phyloP scores from a whole-genome alignment of 1,140 invertebrate genomes.

The Drosophila sproati region DNA sequence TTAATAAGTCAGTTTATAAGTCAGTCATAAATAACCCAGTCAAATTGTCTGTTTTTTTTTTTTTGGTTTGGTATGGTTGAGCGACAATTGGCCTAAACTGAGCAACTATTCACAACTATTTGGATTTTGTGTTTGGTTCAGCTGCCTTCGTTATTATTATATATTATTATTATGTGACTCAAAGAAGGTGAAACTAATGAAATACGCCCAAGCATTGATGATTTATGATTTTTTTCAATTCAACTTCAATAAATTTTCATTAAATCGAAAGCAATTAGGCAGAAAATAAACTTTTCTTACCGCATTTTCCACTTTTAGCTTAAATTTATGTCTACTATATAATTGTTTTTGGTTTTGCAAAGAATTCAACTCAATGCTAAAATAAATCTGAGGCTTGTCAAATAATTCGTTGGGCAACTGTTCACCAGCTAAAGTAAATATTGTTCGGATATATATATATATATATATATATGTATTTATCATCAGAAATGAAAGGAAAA shows the following conservation, averaged over 20 bases:
- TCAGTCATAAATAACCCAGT: no score
- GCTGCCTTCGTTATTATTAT: neutral
- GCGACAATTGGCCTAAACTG: neutral
- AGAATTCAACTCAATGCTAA: no score
- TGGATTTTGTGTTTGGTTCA: neutral
- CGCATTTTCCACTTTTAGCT: conserved; percentile 8
- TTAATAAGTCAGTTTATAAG: no score
- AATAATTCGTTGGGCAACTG: neutral
- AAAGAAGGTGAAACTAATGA: no score
- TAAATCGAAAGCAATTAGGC: conserved; percentile 52
- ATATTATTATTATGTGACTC: no score
- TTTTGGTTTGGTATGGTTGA: neutral
- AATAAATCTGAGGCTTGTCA: neutral
- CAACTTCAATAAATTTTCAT: conserved; percentile 45
- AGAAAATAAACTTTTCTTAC: conserved; percentile 46
- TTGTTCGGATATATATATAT: neutral
- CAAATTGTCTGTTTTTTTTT: no score
- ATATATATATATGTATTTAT: no score
- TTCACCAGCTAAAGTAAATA: neutral
- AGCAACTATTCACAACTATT: neutral
- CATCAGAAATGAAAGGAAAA: no score
- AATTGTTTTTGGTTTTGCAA: no score
- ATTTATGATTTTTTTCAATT: neutral
- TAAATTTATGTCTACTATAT: neutral
- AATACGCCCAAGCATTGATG: no score